Evolutionary conservation across 2,888 invertebrate species (phyloP), one percentile per base, ranked within the genome.

Genomic region (Drosophila setosimentum): DNA sequence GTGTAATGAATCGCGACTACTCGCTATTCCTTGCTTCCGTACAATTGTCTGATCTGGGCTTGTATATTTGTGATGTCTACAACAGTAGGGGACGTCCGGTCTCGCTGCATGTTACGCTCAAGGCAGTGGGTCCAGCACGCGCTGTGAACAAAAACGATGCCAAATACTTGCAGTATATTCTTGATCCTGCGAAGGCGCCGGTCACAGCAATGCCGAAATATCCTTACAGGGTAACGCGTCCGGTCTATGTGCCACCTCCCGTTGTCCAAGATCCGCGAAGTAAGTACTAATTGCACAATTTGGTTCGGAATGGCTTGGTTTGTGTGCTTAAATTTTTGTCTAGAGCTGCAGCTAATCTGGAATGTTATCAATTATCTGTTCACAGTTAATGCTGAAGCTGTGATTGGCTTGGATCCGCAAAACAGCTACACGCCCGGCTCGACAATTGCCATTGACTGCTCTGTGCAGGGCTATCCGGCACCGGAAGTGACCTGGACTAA

Each of bases 1-100:
- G 89, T 49, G 96, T 97, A 91, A 96, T 96, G 75, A 94, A 95
- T 71, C 94, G 95, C 61, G 97, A 96, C 85, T 96, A 95, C 92
- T 95, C 96, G 2, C 94, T 99, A 53, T 94, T 95, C 70, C 97
- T 99, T 88, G 94, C 95, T 61, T 94, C 95, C 1, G 95, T 98
- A 18, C 94, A 95, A 40, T 88, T 96, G 27, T 95, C 95, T 8
- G 96, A 96, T 87, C 94, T 97, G 61, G 98, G 98, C 6, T 94
- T 96, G 58, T 99, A 99, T 93, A 96, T 96, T 8, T 99, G 99
- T 91, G 96, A 97, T 90, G 98, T 97, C 6, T 98, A 96, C 93
- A 98, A 98, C 91, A 97, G 97, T 3, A 92, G 95, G 11, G 96
- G 96, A 16, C 95, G 95, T 80, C 95, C 98, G 7, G 96, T 96